These are phyloP conservation scores for Struthio camelus DNA, from an alignment of 2,113 vertebrate genomes.

Conservation along the genomic window DNA sequence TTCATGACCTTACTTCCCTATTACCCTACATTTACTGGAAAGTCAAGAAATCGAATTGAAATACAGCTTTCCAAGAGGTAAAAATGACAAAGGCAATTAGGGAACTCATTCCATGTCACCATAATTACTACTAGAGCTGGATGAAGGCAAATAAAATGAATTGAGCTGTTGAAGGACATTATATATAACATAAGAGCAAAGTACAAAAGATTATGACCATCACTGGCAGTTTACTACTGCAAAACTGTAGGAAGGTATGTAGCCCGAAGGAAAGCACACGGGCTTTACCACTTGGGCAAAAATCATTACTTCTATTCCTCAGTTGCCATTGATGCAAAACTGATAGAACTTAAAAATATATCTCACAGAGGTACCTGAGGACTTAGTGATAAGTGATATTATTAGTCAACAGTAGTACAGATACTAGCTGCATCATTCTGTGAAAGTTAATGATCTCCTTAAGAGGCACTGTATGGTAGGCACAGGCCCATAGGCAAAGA, in stretches of 20 bases:
- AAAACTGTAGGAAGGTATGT: background rate
- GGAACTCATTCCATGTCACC: background rate
- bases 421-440: background rate
- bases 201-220: background rate
- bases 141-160: background rate
- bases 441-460: background rate
- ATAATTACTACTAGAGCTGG: background rate
- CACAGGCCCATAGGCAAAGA: background rate
- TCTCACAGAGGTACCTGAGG: background rate
- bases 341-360: background rate
- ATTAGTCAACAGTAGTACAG: background rate
- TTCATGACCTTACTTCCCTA: background rate
- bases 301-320: background rate
- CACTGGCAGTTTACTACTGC: background rate
- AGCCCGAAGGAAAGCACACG: background rate
- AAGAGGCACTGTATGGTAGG: background rate
- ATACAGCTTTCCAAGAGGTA: background rate
- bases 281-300: background rate
- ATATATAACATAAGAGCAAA: background rate
- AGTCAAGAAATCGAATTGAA: background rate
- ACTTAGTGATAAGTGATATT: background rate
- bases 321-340: background rate
- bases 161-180: background rate
- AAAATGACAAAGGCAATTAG: background rate
- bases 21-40: background rate